Conservation (phyloP, 2,113 vertebrate genomes). For the Salvelinus sp. region DNA sequence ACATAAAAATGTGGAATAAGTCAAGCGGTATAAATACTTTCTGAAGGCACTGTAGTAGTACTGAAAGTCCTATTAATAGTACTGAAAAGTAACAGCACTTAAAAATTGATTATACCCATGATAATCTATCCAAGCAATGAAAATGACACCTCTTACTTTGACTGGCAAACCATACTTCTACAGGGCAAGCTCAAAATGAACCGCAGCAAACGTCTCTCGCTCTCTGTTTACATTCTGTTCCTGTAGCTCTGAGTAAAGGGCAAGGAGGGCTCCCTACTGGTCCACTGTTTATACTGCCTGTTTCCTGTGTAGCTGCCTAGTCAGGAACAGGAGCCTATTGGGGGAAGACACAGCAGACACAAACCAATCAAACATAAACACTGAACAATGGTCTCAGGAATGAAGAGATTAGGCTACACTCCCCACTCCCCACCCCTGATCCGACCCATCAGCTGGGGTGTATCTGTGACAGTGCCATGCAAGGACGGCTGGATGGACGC, state of each 20-base stretch:
- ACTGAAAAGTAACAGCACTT: too few relatives aligned
- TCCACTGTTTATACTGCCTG: conserved; percentile 65
- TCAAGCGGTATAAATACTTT: too few relatives aligned
- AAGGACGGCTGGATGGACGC: conserved; percentile 8
- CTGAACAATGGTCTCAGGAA: conserved; percentile 56
- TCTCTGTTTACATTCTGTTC: conserved; percentile 51
- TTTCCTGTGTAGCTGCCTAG: conserved; percentile 67
- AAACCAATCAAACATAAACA: conserved; percentile 68
- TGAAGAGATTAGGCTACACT: conserved; percentile 32
- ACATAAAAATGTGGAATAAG: too few relatives aligned
- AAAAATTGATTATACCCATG: not conserved
- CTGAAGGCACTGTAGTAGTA: not conserved
- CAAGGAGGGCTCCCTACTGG: conserved; percentile 49
- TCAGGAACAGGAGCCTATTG: conserved; percentile 36
- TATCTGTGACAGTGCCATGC: conserved; percentile 35
- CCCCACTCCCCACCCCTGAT: conserved; percentile 10
- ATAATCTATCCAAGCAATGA: not conserved
- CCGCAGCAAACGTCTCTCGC: conserved; percentile 5
- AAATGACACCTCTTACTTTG: not conserved
- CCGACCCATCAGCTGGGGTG: conserved; percentile 14
- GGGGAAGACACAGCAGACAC: conserved; percentile 55
- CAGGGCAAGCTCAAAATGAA: conserved; percentile 33
- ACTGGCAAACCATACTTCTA: conserved; percentile 18
- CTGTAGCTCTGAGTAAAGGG: conserved; percentile 47
- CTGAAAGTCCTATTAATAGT: not conserved